Evolutionary conservation across 2,888 invertebrate species (phyloP).

Genomic region (Cryptosula pallasiana): DNA sequence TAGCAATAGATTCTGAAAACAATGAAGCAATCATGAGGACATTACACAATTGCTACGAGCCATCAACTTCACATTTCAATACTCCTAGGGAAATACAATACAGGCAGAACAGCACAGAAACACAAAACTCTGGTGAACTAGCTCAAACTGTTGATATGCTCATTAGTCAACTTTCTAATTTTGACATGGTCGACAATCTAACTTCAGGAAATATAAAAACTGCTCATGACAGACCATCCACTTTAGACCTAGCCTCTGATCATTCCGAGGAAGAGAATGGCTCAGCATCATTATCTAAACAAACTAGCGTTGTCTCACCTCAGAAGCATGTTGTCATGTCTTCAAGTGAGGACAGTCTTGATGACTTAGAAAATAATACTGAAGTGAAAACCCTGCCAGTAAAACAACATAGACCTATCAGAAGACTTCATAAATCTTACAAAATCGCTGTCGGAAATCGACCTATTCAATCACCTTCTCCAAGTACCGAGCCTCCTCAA

Average conservation of each 20-base stretch:
- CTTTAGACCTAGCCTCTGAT: not conserved
- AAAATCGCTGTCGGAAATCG: not conserved
- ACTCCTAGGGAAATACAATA: not conserved
- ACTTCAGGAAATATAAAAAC: not conserved
- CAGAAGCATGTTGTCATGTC: not conserved
- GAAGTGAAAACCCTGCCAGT: not conserved
- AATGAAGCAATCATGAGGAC: not conserved
- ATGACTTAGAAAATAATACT: not conserved
- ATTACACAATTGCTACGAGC: not conserved
- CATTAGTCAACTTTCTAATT: not conserved
- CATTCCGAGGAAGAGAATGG: not conserved
- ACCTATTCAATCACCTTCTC: not conserved
- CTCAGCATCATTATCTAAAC: too few relatives aligned
- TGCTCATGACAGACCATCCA: not conserved
- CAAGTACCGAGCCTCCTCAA: not conserved
- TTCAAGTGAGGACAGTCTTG: constrained; percentile 8
- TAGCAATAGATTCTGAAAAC: not conserved
- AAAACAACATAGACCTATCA: not conserved
- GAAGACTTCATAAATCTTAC: constrained; percentile 1
- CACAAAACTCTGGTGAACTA: not conserved
- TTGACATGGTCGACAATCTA: not conserved
- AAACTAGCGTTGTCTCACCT: not conserved
- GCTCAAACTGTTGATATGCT: not conserved
- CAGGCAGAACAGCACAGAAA: not conserved
- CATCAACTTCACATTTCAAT: not conserved